Evolutionary conservation across 2,888 invertebrate species (phyloP).

Genomic region (Tiliacea aurago): DNA sequence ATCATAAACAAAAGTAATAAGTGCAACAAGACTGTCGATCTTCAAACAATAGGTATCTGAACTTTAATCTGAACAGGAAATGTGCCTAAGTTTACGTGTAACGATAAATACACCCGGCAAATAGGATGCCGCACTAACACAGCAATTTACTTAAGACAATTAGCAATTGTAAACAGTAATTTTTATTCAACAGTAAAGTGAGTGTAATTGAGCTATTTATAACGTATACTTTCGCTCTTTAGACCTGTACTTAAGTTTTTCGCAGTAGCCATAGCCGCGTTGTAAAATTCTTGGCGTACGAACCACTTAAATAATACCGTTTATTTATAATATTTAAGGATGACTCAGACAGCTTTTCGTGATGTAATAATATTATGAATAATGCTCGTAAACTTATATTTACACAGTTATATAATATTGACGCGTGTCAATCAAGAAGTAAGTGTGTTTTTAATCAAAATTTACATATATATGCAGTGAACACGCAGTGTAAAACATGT

Average conservation of each 20-base stretch:
- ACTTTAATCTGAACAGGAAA: conserved; percentile 40
- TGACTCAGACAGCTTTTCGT: conserved; percentile 28
- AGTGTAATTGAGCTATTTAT: conserved; percentile 33
- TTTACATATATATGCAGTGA: neutral
- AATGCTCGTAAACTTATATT: conserved; percentile 40
- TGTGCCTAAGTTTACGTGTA: conserved; percentile 18
- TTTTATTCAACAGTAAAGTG: conserved; percentile 29
- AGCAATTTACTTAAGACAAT: conserved; percentile 26
- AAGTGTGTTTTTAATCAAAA: conserved; percentile 2
- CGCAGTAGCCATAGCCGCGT: conserved; percentile 3
- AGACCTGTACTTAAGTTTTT: conserved; percentile 25
- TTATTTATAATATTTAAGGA: conserved; percentile 18
- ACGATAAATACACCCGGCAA: conserved; percentile 13
- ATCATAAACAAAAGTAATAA: conserved; percentile 27
- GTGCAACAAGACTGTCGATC: conserved; percentile 3
- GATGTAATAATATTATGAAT: conserved; percentile 53
- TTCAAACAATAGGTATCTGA: conserved; percentile 22
- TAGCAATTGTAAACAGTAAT: conserved; percentile 22
- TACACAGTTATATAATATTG: conserved; percentile 31
- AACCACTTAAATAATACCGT: conserved; percentile 28
- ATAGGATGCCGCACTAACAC: conserved; percentile 15
- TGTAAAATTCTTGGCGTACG: conserved; percentile 8
- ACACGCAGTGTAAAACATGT: neutral
- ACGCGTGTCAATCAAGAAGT: conserved; percentile 38
- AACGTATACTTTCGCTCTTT: conserved; percentile 51